A percentile compares a stretch with the other conserved stretches of the same genome.
Conservation (phyloP, 2,113 vertebrate species). For the Nesogale talazaci region DNA sequence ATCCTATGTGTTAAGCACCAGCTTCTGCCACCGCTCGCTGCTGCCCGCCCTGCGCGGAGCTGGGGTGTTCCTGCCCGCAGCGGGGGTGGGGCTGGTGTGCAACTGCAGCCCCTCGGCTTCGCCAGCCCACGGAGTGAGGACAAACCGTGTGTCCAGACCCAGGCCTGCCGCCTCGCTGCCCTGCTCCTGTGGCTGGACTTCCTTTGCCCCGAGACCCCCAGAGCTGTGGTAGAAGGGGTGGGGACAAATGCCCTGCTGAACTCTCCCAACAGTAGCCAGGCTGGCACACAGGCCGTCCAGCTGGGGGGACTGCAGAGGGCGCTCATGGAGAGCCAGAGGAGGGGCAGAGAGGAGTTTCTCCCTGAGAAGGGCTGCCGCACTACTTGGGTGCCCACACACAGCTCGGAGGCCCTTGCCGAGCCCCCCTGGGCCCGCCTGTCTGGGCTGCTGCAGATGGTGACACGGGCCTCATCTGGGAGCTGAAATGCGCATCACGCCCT, state of each 20-base stretch:
- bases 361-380: no score
- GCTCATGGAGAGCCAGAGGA: no score
- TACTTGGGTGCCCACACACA: no score
- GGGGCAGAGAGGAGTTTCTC: no score
- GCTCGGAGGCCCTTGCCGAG: neutral
- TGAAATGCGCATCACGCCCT: neutral
- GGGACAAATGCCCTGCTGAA: rapidly evolving
- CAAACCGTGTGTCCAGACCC: neutral
- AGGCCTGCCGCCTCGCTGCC: neutral
- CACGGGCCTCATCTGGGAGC: neutral
- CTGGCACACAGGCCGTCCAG: neutral
- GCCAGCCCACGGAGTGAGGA: neutral
- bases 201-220: neutral
- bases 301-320: no score
- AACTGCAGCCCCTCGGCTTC: neutral
- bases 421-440: neutral
- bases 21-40: neutral
- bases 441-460: neutral
- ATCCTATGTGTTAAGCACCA: neutral
- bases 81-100: neutral
- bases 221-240: neutral
- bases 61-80: neutral
- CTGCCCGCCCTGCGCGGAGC: neutral
- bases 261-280: neutral
- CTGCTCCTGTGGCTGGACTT: neutral